phyloP scores from a whole-genome alignment of 1,140 invertebrate species.

The Polypedilum pembai region DNA sequence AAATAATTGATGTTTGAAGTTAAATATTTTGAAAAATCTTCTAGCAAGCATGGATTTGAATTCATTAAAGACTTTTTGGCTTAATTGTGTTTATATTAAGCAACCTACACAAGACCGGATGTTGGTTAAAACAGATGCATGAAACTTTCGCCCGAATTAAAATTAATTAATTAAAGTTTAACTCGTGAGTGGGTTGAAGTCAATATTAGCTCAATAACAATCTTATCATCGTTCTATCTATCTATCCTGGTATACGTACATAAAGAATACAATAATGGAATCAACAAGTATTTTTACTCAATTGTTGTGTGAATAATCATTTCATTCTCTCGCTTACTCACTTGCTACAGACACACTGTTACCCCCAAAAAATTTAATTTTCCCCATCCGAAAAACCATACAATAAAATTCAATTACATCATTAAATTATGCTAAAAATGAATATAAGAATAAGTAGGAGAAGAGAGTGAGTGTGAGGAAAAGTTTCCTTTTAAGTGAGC shows the following conservation, averaged over 20 bases:
- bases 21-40: neutral
- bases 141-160: neutral
- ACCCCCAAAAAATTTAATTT: neutral
- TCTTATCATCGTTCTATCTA: neutral
- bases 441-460: too few relatives aligned
- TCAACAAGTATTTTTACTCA: neutral
- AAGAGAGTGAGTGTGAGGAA: neutral
- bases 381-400: neutral
- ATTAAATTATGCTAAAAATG: slow-evolving; percentile 10
- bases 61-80: too few relatives aligned
- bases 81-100: too few relatives aligned
- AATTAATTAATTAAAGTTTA: slow-evolving; percentile 12
- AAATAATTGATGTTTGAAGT: neutral
- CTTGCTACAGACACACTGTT: neutral
- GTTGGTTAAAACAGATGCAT: neutral
- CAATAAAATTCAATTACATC: slow-evolving; percentile 19
- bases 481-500: neutral
- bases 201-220: slow-evolving; percentile 19
- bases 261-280: neutral
- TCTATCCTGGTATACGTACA: neutral
- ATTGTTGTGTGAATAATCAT: slow-evolving; percentile 12
- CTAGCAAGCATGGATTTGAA: too few relatives aligned
- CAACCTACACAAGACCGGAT: too few relatives aligned
- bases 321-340: neutral
- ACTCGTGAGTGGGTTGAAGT: neutral